Base-by-base conservation (phyloP, 2,797 vertebrate genomes). In the Premnoplex brunnescens region DNA sequence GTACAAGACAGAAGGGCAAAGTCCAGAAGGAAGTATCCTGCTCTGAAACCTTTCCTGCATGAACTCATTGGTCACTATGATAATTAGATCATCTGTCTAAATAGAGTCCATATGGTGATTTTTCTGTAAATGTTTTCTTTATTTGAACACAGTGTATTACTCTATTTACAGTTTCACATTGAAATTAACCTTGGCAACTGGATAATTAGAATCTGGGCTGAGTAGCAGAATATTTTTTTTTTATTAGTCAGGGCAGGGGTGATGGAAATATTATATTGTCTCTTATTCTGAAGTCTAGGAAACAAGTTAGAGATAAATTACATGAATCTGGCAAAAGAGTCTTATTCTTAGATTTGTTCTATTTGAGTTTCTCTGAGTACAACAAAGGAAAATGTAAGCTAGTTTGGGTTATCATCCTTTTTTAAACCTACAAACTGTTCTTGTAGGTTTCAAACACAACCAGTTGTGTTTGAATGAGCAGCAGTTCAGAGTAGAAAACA, bases 21-120 rank as follows among this genome's bases (percentile, higher is more conserved):
- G 68, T 95, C 83, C 91, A 96, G 72, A 96, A 93, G 91, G 87
- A 93, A 88, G 36, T 74, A 85, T 84, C 93, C 96, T 96, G 89
- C 83, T 95, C 43, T 68, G 43, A 97, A 96, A 71, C 59, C 68
- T 69, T 92, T 87, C 63, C 52, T 89, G 76, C 46, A 88, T 85
- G 72, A 97, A 77, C 95, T 97, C 39, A 1, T 64, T 97, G 94
- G 79, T n/a, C 88, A 85, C 80, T 96, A 96, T 96, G 91, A 78
- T 96, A 97, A 96, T 96, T 83, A 96, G 94, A 90, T 97, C 92
- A 92, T 96, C 86, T 97, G 91, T 95, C 74, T 96, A 94, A 95
- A 97, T 93, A 94, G 34, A 56, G 75, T 89, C 91, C 89, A 95
- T 95, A 97, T 95, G 89, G 93, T 89, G 54, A 91, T 93, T 97